A percentile compares a stretch with the other conserved stretches of the same genome.
phyloP scores from a whole-genome alignment of 2,113 vertebrate genomes.

The Galemys pyrenaicus region DNA sequence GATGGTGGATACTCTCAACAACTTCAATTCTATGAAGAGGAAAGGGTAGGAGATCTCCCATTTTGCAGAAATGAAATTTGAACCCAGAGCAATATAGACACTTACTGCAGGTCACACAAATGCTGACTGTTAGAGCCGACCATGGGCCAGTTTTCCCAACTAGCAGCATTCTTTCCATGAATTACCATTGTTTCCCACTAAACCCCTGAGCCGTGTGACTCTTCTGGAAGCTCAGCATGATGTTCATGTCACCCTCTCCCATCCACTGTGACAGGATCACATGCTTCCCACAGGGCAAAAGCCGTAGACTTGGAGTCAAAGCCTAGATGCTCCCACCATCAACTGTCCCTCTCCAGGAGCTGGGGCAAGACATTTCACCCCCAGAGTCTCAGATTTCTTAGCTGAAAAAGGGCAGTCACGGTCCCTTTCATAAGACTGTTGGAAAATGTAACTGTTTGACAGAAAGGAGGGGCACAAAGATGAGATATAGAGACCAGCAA shows the following conservation, averaged over 20 bases:
- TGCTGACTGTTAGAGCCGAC: neutral
- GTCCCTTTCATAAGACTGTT: neutral
- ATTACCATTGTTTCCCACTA: neutral
- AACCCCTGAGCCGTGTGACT: neutral
- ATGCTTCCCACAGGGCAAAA: neutral
- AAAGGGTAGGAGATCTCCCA: neutral
- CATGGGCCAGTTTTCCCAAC: neutral
- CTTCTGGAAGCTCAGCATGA: neutral
- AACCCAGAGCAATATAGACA: neutral
- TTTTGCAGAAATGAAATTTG: conserved; percentile 13
- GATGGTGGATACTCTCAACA: neutral
- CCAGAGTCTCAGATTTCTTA: neutral
- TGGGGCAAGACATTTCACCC: neutral
- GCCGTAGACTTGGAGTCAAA: neutral
- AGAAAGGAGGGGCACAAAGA: neutral
- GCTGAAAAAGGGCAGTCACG: neutral
- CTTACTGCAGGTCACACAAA: neutral
- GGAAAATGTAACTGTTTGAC: neutral
- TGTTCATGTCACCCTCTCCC: neutral
- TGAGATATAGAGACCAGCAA: neutral
- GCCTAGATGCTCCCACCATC: neutral
- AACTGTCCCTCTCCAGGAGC: neutral
- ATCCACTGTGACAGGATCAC: neutral
- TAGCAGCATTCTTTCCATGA: neutral
- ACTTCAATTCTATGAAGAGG: neutral